A percentile compares a stretch with the other conserved stretches of the same genome.
Conservation (phyloP, 2,113 vertebrate species). For the Empidonax alnorum region DNA sequence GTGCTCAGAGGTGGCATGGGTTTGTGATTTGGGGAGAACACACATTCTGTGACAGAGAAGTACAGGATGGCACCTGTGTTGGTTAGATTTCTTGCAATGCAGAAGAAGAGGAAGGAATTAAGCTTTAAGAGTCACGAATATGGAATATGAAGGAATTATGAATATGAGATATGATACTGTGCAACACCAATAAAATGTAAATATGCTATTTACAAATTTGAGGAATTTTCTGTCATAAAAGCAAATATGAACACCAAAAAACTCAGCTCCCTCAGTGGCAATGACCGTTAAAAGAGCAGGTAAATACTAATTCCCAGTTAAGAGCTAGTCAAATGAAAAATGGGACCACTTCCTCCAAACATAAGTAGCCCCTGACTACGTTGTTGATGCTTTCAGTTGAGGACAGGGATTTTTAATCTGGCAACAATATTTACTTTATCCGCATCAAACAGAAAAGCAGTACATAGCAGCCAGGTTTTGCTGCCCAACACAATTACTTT, state of each 20-base stretch:
- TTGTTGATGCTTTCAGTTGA: neutral
- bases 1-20: neutral
- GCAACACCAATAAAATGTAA: neutral
- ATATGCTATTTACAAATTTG: neutral
- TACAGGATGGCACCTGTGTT: neutral
- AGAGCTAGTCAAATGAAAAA: neutral
- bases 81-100: neutral
- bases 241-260: neutral
- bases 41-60: rapidly evolving
- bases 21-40: neutral
- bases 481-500: neutral
- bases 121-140: neutral
- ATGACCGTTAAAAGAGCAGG: neutral
- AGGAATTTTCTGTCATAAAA: neutral
- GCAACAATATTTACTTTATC: neutral
- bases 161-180: neutral
- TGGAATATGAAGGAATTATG: neutral
- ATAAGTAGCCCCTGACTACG: neutral
- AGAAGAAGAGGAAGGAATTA: neutral
- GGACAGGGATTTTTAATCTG: neutral
- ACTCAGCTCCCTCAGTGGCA: neutral
- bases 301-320: neutral
- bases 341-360: neutral
- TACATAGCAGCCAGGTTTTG: neutral
- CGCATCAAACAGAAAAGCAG: neutral